Base-by-base conservation (phyloP, 2,888 invertebrate species). In the Catonia carolina region DNA sequence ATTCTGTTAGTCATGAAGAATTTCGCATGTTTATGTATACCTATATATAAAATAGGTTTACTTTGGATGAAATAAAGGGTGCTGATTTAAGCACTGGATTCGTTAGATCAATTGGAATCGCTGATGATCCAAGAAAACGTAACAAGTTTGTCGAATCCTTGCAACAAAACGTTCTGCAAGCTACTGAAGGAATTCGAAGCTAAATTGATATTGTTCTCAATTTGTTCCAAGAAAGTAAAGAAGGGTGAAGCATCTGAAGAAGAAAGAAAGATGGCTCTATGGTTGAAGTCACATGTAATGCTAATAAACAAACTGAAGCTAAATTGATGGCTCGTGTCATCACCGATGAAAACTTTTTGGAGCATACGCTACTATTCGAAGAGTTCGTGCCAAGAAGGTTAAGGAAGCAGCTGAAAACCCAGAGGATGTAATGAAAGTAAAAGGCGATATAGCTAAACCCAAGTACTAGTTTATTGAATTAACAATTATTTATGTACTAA, bases 181-280 rank as follows among this genome's bases (percentile, higher is more conserved):
- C 83, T 99, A 63, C 77, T 99, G 63, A 98, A 97, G 77, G 95
- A 96, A 72, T 99, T 99, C 77, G 86, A 84, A 71, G 88, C 91
- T 56, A 91, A 95, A 72, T 79, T 99, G 69, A 96, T 99, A 71
- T 78, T 99, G 66, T 99, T 98, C 95, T 99, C 99, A 59, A 82
- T 88, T 73, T 93, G 93, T 74, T 35, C 15, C 6, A 55, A 55
- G 55, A 54, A 54, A 23, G 31, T 55, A 7, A 84, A 84, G 70
- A 84, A 86, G 78, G 88, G 88, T 67, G 89, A 89, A 74, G 85
- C 89, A n/a, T 83, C 81, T 62, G 67, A 86, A 69, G 95, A 97
- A 70, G 95, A 97, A 72, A 81, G 90, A 68, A 96, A 95, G 73
- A 74, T 96, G 72, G 97, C 96, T 14, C 84, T 86, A 22, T 98